These are phyloP conservation scores for Pachymerium ferrugineum DNA, from an alignment of 2,888 invertebrate species.

Conservation along the genomic window DNA sequence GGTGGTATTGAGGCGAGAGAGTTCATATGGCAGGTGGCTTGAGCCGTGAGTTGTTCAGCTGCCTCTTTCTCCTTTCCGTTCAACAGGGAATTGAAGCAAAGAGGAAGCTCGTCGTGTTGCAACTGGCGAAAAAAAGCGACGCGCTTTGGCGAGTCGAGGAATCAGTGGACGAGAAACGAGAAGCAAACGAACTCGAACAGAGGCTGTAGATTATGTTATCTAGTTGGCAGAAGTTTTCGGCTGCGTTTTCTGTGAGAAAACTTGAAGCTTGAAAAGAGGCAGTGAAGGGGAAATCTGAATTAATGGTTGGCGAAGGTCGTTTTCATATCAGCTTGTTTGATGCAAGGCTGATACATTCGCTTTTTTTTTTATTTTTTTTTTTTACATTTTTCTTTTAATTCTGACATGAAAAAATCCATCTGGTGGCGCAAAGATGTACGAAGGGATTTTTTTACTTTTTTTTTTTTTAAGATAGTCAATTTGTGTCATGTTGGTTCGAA, in stretches of 20 bases:
- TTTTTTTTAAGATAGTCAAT: neutral
- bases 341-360: neutral
- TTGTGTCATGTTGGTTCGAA: too few relatives aligned
- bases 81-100: neutral
- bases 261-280: neutral
- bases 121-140: constrained; percentile 4
- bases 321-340: constrained; percentile 1
- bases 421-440: too few relatives aligned
- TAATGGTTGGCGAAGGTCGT: neutral
- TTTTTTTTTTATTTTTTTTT: neutral
- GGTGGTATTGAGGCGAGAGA: constrained; percentile 9
- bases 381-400: neutral
- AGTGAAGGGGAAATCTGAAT: neutral
- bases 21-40: constrained; percentile 8
- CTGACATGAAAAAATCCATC: too few relatives aligned
- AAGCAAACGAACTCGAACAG: constrained; percentile 9
- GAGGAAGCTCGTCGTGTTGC: neutral
- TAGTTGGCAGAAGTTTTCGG: neutral
- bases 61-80: neutral
- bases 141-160: constrained; percentile 13
- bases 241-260: neutral
- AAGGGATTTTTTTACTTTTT: neutral
- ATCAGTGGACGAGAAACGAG: constrained; percentile 13
- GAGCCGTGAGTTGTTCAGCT: constrained; percentile 4
- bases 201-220: constrained; percentile 3